Conservation (phyloP, 2,797 vertebrate genomes). For the Leptoclinus maculatus region DNA sequence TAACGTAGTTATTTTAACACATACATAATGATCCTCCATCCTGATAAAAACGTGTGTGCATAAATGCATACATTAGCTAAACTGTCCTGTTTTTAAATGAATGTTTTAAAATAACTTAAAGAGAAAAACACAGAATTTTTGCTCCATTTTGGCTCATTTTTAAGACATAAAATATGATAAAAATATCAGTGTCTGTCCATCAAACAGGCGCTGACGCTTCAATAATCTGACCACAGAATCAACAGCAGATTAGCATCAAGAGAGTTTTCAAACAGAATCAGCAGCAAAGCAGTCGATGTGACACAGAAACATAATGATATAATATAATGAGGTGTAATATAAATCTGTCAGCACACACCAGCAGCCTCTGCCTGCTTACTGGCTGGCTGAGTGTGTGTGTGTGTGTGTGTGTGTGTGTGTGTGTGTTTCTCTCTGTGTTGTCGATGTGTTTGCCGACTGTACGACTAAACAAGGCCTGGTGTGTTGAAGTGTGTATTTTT, state of each 20-base stretch:
- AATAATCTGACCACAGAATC: slow-evolving; percentile 5
- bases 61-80: too few species aligned
- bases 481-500: slow-evolving; percentile 44
- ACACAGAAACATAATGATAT: slow-evolving; percentile 30
- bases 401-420: slow-evolving; percentile 17
- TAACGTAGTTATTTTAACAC: too few species aligned
- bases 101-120: not conserved
- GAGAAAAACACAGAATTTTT: not conserved
- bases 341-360: slow-evolving; percentile 54
- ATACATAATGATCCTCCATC: too few species aligned
- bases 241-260: slow-evolving; percentile 32
- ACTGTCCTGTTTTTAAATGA: too few species aligned
- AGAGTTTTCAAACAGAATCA: slow-evolving; percentile 31
- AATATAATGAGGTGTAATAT: slow-evolving; percentile 51
- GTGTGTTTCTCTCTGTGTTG: slow-evolving; percentile 29
- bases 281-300: slow-evolving; percentile 7
- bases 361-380: slow-evolving; percentile 41
- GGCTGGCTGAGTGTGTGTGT: slow-evolving; percentile 5
- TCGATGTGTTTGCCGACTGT: slow-evolving; percentile 39
- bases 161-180: not conserved
- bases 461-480: slow-evolving; percentile 52
- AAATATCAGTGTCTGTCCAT: not conserved
- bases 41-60: too few species aligned
- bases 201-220: not conserved
- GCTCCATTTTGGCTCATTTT: not conserved